Base-by-base conservation (phyloP, 2,113 vertebrate species). In the Oreochromis spilurus region DNA sequence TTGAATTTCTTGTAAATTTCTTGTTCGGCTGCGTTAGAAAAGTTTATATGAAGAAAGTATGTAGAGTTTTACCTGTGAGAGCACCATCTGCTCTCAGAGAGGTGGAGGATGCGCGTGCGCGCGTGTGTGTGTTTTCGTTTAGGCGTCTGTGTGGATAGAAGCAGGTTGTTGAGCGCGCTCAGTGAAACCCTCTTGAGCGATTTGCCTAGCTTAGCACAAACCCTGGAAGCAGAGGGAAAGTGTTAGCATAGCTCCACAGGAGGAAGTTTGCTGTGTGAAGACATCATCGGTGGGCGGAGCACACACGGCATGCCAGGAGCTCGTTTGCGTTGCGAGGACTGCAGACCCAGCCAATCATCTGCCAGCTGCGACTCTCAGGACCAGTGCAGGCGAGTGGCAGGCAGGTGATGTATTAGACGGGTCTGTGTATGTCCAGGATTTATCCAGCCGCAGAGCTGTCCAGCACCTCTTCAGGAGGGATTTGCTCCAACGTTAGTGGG, bases 121-220 rank as follows among this genome's bases (percentile, higher is more conserved):
- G 60, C 17, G 45, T 26, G 26, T 75, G 29, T 24, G 11, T 81
- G 29, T 14, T 40, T 31, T 78, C 6, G 6, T 81, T 50, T 55
- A 50, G 21, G 31, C 43, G 3, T 83, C 24, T 11, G 9, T 38
- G 48, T 36, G 29, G 38, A 29, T 5, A 60, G 17, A 2, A 72
- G 11, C 12, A 7, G 57, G 38, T 29, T 4, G 11, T 17, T 31
- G 36, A 67, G 34, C 16, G 1, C 7, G 31, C 19, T 84, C 77
- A 80, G 72, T 78, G 55, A 62, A 52, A 40, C 43, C 19, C 58
- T 52, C 38, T 43, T 24, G 40, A 45, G 21, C 14, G 34, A 55
- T 79, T 85, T 89, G 79, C 84, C 34, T 88, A 87, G 87, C 89
- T 85, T 85, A 87, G 82, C 60, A 58, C 84, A 78, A 83, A 83